phyloP scores from a whole-genome alignment of 1,140 invertebrate genomes.

The Drosophila navojoa region DNA sequence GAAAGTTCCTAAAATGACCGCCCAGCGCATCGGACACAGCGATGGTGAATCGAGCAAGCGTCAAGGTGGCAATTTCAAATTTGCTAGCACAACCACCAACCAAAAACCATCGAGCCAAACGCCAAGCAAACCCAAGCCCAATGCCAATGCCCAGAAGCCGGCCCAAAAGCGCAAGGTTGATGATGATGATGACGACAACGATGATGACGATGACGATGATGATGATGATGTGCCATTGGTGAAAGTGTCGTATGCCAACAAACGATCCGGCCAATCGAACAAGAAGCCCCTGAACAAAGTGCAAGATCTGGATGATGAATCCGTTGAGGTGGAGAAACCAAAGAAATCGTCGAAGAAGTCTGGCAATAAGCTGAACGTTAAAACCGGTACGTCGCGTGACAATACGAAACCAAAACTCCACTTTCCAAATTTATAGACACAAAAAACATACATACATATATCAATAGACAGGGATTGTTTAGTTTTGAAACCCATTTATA shows the following conservation, averaged over 20 bases:
- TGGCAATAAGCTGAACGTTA: conserved; percentile 73
- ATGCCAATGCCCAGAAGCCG: conserved; percentile 42
- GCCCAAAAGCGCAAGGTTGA: conserved; percentile 32
- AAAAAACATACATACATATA: conserved; percentile 22
- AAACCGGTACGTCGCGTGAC: conserved; percentile 89
- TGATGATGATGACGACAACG: conserved; percentile 49
- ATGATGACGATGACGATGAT: conserved; percentile 63
- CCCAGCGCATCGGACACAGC: conserved; percentile 80
- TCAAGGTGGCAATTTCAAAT: conserved; percentile 72
- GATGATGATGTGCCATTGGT: conserved; percentile 69
- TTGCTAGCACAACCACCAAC: conserved; percentile 41
- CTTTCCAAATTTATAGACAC: conserved; percentile 48
- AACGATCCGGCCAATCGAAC: conserved; percentile 58
- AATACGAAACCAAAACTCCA: background rate
- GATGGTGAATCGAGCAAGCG: conserved; percentile 55
- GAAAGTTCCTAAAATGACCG: conserved; percentile 84
- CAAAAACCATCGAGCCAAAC: conserved; percentile 1
- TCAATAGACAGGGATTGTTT: conserved; percentile 15
- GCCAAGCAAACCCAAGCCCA: conserved; percentile 33
- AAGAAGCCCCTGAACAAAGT: conserved; percentile 56
- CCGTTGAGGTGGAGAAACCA: conserved; percentile 61
- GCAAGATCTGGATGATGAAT: conserved; percentile 58
- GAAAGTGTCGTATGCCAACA: conserved; percentile 79
- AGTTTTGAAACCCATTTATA: conserved; percentile 15
- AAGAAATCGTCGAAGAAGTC: conserved; percentile 71